Conservation (phyloP, 1,140 invertebrate genomes). For the Medauroidea extradentata region DNA sequence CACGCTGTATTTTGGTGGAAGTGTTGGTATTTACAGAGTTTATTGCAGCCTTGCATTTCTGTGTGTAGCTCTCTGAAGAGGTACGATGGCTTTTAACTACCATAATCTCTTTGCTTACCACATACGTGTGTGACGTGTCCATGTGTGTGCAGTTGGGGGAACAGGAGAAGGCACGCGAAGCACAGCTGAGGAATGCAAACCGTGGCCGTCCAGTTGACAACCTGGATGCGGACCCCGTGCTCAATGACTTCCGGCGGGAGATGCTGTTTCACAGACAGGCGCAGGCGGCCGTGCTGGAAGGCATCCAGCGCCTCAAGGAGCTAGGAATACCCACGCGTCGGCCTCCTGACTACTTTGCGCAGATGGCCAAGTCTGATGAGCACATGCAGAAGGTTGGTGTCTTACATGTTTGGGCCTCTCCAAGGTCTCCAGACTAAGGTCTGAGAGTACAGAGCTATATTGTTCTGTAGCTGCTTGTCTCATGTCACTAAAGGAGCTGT, state of each 20-base stretch:
- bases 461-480: no score
- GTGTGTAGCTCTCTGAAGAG: no score
- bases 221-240: slow-evolving; percentile 56
- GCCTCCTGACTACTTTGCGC: slow-evolving; percentile 96
- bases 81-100: no score
- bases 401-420: no score
- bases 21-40: no score
- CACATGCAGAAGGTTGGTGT: slow-evolving; percentile 89
- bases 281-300: slow-evolving; percentile 77
- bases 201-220: slow-evolving; percentile 53
- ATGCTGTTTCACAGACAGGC: slow-evolving; percentile 89
- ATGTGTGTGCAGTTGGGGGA: slow-evolving; percentile 16
- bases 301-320: slow-evolving; percentile 67
- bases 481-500: no score
- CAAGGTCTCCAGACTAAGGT: no score
- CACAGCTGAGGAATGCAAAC: slow-evolving; percentile 49
- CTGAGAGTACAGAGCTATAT: no score
- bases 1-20: no score
- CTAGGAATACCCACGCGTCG: slow-evolving; percentile 72
- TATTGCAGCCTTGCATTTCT: no score
- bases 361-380: slow-evolving; percentile 96
- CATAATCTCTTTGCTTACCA: no score
- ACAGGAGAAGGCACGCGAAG: slow-evolving; percentile 21
- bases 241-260: slow-evolving; percentile 94
- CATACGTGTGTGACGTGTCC: no score